These are phyloP conservation scores for Acromyrmex charruanus DNA, from an alignment of 1,140 invertebrate genomes.

Conservation along the genomic window DNA sequence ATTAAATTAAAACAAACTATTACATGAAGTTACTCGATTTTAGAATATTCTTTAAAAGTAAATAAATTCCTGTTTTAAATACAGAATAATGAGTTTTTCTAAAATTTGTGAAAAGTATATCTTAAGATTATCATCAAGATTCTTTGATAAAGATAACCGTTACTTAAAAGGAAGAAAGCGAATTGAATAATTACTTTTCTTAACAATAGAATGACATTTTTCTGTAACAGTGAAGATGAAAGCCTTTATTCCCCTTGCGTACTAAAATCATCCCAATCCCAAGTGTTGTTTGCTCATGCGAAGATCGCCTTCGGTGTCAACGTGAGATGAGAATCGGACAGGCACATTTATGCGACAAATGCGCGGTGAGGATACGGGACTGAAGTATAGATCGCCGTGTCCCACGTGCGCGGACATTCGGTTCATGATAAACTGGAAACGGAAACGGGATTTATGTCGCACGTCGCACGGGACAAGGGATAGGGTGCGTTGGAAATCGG, in stretches of 20 bases:
- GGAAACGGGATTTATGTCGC: conserved; percentile 59
- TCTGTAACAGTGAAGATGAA: neutral
- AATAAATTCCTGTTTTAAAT: no score
- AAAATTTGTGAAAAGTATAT: no score
- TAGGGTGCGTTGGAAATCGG: conserved; percentile 49
- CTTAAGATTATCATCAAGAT: no score
- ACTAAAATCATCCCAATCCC: neutral
- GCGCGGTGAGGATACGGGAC: conserved; percentile 29
- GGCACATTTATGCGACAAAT: conserved; percentile 55
- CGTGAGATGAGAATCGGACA: conserved; percentile 52
- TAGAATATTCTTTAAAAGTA: no score
- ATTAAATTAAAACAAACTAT: no score
- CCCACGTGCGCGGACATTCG: conserved; percentile 36
- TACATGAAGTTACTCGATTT: no score
- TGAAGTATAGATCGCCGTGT: conserved; percentile 31
- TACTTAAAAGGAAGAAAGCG: no score
- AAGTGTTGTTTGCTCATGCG: conserved; percentile 12
- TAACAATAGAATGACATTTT: no score
- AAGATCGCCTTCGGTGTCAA: conserved; percentile 1
- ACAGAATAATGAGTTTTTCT: no score
- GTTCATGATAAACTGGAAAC: conserved; percentile 58
- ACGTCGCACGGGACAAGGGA: conserved; percentile 38
- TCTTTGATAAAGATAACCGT: no score
- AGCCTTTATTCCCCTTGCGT: neutral
- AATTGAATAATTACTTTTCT: no score